phyloP scores from a whole-genome alignment of 2,113 vertebrate genomes.

The Ailurus styani region DNA sequence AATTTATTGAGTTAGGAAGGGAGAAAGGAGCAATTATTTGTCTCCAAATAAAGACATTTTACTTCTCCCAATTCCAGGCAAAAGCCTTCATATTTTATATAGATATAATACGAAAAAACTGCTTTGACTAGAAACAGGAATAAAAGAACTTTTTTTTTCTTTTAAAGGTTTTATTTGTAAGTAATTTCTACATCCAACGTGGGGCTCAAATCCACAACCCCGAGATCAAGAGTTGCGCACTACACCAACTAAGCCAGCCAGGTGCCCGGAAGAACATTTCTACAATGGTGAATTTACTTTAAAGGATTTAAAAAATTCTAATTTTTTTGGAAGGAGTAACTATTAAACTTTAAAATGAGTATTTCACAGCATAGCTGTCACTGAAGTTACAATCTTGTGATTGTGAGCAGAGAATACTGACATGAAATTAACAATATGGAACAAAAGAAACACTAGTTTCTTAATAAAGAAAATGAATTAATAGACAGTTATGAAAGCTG shows the following conservation, averaged over 20 bases:
- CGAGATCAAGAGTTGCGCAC: not conserved
- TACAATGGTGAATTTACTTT: not conserved
- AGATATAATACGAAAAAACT: not conserved
- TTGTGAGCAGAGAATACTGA: not conserved
- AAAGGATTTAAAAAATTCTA: not conserved
- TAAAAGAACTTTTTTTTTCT: not conserved
- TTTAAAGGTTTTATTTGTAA: not conserved
- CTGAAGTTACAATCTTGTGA: slow-evolving; percentile 1
- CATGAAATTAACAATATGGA: not conserved
- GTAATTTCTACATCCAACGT: not conserved
- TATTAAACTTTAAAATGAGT: slow-evolving; percentile 1
- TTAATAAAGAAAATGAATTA: slow-evolving; percentile 10
- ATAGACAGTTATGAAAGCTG: not conserved
- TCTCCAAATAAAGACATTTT: slow-evolving; percentile 10
- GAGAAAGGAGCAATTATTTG: not conserved
- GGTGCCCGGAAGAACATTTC: not conserved
- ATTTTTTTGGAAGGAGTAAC: not conserved
- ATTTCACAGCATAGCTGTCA: not conserved
- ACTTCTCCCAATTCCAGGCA: not conserved
- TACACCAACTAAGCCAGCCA: not conserved
- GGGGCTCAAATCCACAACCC: not conserved
- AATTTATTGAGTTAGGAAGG: not conserved
- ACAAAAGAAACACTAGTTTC: not conserved
- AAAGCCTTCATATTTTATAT: not conserved
- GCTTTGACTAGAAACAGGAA: slow-evolving; percentile 12